Conservation (phyloP, 2,113 vertebrate species). For the Trochalopteron elliotii region DNA sequence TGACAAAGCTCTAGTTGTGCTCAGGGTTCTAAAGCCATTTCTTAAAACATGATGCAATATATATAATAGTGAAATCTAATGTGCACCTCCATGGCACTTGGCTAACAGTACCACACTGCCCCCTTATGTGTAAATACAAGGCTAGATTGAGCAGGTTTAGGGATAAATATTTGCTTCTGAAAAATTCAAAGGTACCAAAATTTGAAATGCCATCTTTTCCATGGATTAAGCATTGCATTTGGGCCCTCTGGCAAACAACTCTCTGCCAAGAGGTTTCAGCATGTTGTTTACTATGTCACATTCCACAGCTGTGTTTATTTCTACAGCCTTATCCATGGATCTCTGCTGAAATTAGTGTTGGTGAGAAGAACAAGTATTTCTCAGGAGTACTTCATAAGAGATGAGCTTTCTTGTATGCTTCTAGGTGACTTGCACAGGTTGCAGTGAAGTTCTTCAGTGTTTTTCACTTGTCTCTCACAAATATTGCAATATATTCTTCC, state of each 20-base stretch:
- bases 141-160: background rate
- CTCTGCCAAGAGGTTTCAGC: conserved; percentile 33
- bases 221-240: background rate
- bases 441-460: background rate
- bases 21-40: conserved; percentile 10
- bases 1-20: background rate
- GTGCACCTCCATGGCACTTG: background rate
- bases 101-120: conserved; percentile 76
- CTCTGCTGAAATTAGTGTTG: background rate
- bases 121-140: conserved; percentile 70
- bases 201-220: conserved; percentile 27
- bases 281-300: background rate
- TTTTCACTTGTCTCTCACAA: background rate
- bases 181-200: conserved; percentile 18
- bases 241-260: conserved; percentile 9
- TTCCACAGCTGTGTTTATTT: background rate
- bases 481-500: background rate
- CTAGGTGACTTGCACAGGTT: background rate
- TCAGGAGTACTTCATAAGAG: background rate
- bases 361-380: background rate
- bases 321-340: background rate
- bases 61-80: conserved; percentile 36
- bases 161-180: conserved; percentile 62
- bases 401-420: background rate
- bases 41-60: conserved; percentile 41